Conservation (phyloP, 2,888 invertebrate genomes). For the Ophion slaviceki region DNA sequence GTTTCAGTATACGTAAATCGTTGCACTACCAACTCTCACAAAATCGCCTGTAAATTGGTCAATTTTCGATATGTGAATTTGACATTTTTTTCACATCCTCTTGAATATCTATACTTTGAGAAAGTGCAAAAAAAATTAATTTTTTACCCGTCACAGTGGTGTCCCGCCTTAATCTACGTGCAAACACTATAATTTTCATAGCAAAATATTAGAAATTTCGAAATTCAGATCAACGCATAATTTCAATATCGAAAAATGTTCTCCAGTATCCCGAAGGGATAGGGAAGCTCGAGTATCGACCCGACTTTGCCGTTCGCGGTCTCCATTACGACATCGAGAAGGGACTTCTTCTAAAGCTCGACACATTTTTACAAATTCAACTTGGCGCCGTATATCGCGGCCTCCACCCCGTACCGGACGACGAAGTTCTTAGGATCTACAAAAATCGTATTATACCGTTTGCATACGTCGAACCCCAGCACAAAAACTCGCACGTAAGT, state of each 20-base stretch:
- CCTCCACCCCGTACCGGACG: conserved; percentile 90
- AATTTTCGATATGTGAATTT: too few relatives aligned
- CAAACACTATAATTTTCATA: too few relatives aligned
- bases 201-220: not conserved
- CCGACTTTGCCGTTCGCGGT: conserved; percentile 97
- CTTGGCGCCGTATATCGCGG: conserved; percentile 97
- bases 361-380: conserved; percentile 98
- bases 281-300: conserved; percentile 91
- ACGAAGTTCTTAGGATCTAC: conserved; percentile 94
- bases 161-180: too few relatives aligned
- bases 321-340: conserved; percentile 99
- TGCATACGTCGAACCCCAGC: conserved; percentile 93
- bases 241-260: not conserved
- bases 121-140: too few relatives aligned
- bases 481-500: conserved; percentile 89
- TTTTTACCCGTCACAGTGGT: too few relatives aligned
- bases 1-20: too few relatives aligned
- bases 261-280: conserved; percentile 95
- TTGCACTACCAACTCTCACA: too few relatives aligned
- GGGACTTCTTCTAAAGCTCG: conserved; percentile 96
- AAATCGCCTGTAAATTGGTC: too few relatives aligned
- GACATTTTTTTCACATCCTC: too few relatives aligned
- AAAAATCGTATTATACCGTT: conserved; percentile 94
- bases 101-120: too few relatives aligned
- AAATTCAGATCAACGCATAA: not conserved